A percentile compares a stretch with the other conserved stretches of the same genome.
These are phyloP conservation scores for Orchestia grillus DNA, from an alignment of 1,140 invertebrate species.

Conservation along the genomic window DNA sequence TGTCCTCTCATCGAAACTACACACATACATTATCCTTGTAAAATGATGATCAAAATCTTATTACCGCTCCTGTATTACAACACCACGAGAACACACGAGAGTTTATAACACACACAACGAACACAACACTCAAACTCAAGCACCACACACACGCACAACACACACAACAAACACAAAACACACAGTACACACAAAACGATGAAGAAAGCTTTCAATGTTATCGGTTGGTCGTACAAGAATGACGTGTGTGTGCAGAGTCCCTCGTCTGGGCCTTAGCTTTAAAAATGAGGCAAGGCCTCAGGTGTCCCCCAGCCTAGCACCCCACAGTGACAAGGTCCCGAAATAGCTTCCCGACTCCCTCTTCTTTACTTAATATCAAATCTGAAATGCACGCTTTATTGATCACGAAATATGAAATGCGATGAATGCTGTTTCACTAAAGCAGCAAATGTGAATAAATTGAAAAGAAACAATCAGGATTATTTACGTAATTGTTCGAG, in stretches of 20 bases:
- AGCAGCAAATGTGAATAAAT: not conserved
- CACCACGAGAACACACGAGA: not conserved
- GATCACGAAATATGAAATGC: not conserved
- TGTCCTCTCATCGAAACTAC: no score
- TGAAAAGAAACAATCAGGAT: not conserved
- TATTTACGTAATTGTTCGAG: not conserved
- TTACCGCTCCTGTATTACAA: not conserved
- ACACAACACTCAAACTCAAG: no score
- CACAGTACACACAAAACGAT: not conserved
- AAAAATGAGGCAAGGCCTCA: not conserved
- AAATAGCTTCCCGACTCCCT: not conserved
- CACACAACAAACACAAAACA: no score
- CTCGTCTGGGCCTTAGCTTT: not conserved
- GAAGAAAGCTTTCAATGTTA: not conserved
- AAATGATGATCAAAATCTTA: not conserved
- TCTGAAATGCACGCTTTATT: not conserved
- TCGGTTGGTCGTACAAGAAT: not conserved
- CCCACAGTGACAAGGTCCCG: not conserved
- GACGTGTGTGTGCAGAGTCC: not conserved
- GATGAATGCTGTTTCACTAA: not conserved
- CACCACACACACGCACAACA: no score
- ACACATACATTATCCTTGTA: no score
- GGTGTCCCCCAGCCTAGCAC: not conserved
- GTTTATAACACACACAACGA: no score
- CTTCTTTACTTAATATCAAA: not conserved